Evolutionary conservation across 2,113 vertebrate genomes (phyloP), one percentile per base, ranked within the genome.

Genomic region (Xiphias gladius): DNA sequence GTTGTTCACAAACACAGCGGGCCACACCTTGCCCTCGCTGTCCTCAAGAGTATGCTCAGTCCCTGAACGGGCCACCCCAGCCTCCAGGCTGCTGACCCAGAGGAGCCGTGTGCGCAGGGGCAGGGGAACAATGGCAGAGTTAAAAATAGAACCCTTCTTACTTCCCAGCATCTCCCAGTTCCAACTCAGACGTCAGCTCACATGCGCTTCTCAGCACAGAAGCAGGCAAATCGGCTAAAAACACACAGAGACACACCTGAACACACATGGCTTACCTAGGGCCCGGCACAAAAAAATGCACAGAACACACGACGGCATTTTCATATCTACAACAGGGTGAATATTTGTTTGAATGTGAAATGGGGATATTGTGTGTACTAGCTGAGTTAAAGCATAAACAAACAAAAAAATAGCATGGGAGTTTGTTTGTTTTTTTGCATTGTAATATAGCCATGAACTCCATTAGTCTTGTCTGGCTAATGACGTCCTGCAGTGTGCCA

Each of bases 61-160:
- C 82, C 87, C 87, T 50, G 46, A 83, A 54, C 1, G 37, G 74
- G 78, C 86, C 82, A 73, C 63, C 73, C 35, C 28, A 10, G 64
- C 35, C 81, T 74, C 43, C 28, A 57, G 76, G 79, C 83, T 54
- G 78, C 28, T 4, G 80, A 41, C 84, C 76, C 82, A 61, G 63
- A 86, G 86, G 86, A 86, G 78, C 79, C 28, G 48, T 26, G 5
- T 84, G 81, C n/a, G 24, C 39, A 68, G 46, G 52, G 65, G 52
- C 84, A 83, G 41, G 72, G 71, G 81, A 91, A 93, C 90, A 91
- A 88, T 93, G 86, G 85, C 63, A 55, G 43, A 64, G 80, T 83
- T 94, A 93, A 86, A 93, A 93, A 91, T 93, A 93, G 90, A 90
- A 63, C n/a, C 46, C 37, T 79, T 79, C 81, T 70, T 89, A 90